Evolutionary conservation across 2,113 vertebrate genomes (phyloP).

Genomic region (Nesoenas mayeri): DNA sequence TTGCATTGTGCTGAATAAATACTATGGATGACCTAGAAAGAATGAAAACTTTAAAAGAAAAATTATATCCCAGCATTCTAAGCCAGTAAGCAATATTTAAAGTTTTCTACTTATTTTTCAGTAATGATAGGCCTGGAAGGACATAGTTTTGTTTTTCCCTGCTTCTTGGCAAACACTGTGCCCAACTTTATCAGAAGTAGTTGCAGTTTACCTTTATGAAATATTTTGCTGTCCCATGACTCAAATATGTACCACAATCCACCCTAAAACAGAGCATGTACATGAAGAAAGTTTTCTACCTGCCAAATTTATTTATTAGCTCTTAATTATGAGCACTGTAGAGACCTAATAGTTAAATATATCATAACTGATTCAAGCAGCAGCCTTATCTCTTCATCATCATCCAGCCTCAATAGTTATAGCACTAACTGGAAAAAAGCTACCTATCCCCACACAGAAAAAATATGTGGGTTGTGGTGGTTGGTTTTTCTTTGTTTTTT

Average conservation of each 20-base stretch:
- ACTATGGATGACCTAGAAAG: neutral
- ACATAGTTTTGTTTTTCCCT: neutral
- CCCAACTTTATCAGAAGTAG: neutral
- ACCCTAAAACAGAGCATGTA: neutral
- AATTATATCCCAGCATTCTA: neutral
- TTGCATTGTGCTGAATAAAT: neutral
- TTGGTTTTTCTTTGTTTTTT: neutral
- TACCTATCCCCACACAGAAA: neutral
- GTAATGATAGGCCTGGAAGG: neutral
- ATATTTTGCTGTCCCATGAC: neutral
- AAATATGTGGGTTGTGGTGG: neutral
- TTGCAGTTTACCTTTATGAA: neutral
- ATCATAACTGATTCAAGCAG: neutral
- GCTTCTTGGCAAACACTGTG: neutral
- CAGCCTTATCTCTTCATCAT: neutral
- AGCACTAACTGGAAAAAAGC: neutral
- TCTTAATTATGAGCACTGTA: neutral
- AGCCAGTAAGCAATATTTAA: neutral
- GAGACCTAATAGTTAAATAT: neutral
- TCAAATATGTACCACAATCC: accelerated
- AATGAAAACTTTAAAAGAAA: neutral
- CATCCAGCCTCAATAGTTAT: neutral
- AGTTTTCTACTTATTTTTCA: neutral
- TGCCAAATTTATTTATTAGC: neutral
- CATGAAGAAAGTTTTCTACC: neutral